Percentiles rank a stretch among this genome's conserved stretches.
Conservation (phyloP, 2,797 vertebrate species). For the Remorina albescens region DNA sequence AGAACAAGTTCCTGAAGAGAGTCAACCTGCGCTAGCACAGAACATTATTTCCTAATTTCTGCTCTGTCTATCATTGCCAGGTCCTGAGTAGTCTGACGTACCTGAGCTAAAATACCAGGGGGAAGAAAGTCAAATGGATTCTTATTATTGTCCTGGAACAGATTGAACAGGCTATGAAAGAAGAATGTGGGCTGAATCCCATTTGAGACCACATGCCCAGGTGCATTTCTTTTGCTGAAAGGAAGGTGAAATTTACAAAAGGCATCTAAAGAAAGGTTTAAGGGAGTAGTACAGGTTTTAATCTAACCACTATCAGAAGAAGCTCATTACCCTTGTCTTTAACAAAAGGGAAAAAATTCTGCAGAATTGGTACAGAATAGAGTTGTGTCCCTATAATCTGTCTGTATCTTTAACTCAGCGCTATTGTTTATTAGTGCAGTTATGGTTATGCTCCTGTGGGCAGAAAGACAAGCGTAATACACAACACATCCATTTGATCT, state of each 20-base stretch:
- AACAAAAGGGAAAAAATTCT: slow-evolving; percentile 40
- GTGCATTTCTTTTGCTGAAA: slow-evolving; percentile 65
- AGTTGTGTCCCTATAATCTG: slow-evolving; percentile 9
- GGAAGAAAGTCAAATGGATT: slow-evolving; percentile 91
- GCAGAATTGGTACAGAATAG: slow-evolving; percentile 10
- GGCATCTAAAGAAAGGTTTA: slow-evolving; percentile 44
- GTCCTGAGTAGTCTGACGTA: slow-evolving; percentile 66
- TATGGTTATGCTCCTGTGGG: not conserved
- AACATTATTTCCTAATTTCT: slow-evolving; percentile 63
- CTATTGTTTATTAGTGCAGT: slow-evolving; percentile 4
- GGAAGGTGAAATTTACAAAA: slow-evolving; percentile 66
- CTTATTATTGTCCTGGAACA: slow-evolving; percentile 94
- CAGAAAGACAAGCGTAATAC: slow-evolving; percentile 9
- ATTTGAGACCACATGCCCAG: slow-evolving; percentile 63
- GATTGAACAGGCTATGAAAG: slow-evolving; percentile 89
- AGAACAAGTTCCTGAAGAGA: slow-evolving; percentile 44
- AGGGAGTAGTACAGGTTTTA: slow-evolving; percentile 54
- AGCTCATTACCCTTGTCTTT: slow-evolving; percentile 50
- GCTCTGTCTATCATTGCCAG: slow-evolving; percentile 67
- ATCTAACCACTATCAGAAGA: slow-evolving; percentile 52
- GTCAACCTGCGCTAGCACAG: slow-evolving; percentile 43
- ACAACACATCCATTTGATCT: not conserved
- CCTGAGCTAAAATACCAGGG: slow-evolving; percentile 88
- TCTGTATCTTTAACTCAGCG: slow-evolving; percentile 12
- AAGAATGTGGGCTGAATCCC: slow-evolving; percentile 89